Percentiles rank a stretch among this genome's conserved stretches.
These are phyloP conservation scores for Daktulosphaira vitifoliae DNA, from an alignment of 1,140 invertebrate species.

Conservation along the genomic window DNA sequence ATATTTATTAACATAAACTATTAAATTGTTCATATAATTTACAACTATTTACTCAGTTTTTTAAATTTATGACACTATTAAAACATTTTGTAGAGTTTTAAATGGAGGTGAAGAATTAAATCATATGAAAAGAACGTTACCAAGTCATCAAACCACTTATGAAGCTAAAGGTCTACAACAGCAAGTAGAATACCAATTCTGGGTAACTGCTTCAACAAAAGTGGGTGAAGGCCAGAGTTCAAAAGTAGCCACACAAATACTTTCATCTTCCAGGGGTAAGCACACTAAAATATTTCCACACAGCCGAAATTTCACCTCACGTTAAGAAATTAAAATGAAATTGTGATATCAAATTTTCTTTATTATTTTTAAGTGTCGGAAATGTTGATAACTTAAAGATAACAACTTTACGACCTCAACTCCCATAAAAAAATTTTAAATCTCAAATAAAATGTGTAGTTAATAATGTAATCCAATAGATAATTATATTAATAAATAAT, in stretches of 20 bases:
- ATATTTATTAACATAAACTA: background rate
- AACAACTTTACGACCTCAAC: no score
- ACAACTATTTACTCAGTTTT: no score
- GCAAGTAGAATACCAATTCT: conserved; percentile 70
- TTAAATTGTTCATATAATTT: no score
- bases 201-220: conserved; percentile 66
- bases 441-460: no score
- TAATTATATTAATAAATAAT: no score
- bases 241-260: conserved; percentile 54
- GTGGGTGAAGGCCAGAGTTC: conserved; percentile 68
- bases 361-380: background rate
- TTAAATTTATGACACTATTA: no score
- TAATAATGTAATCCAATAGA: no score
- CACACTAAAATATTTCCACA: no score
- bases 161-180: conserved; percentile 62
- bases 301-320: background rate
- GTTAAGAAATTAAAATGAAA: background rate
- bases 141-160: conserved; percentile 53
- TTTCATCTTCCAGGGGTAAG: conserved; percentile 40
- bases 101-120: conserved; percentile 60
- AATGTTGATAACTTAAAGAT: no score
- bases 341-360: background rate
- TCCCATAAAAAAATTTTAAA: no score
- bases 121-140: conserved; percentile 55
- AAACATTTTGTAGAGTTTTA: conserved; percentile 46